Base-by-base conservation (phyloP, 2,113 vertebrate species). In the Ammodytes marinus region DNA sequence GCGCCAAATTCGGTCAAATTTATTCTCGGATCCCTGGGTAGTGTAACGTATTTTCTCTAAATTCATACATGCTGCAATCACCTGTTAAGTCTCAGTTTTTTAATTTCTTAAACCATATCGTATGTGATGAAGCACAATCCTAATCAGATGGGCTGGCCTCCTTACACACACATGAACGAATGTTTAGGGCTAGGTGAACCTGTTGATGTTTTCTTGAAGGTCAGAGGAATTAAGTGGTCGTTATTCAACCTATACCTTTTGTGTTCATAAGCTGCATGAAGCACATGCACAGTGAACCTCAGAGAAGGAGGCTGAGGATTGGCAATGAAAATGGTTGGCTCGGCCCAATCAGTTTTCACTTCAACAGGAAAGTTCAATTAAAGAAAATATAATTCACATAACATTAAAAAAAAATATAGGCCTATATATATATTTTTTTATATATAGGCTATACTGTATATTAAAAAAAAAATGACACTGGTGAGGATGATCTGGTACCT, bases 231-330 rank as follows among this genome's bases (percentile, higher is more conserved):
- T 88, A 87, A 57, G 6, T 27, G 35, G 47, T 49, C 71, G 81
- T 84, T 75, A 91, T 91, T 82, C 45, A 84, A 92, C 53, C 43
- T 50, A 50, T 74, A 52, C 19, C 69, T 77, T 85, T 86, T 90
- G 68, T 88, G 55, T 64, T 60, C 49, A 3, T 65, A 79, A 86
- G 78, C 42, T 49, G 4, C 8, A 1, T 37, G 40, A 74, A 19
- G 19, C 39, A 8, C 43, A 10, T 64, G 74, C 46, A 0, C 3
- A 15, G 87, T 81, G 83, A 55, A 67, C 58, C 58, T 73, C 7
- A 12, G 58, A 69, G 42, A 54, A 50, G 58, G 67, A 58, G 17
- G 43, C 9, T 15, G 66, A 11, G 39, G 4, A 52, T 76, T 12
- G 46, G 53, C 37, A 43, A 27, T 27, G 27, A 19, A 80, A 71